These are phyloP conservation scores for Cephus pulcher DNA, from an alignment of 2,888 invertebrate genomes.

Conservation along the genomic window DNA sequence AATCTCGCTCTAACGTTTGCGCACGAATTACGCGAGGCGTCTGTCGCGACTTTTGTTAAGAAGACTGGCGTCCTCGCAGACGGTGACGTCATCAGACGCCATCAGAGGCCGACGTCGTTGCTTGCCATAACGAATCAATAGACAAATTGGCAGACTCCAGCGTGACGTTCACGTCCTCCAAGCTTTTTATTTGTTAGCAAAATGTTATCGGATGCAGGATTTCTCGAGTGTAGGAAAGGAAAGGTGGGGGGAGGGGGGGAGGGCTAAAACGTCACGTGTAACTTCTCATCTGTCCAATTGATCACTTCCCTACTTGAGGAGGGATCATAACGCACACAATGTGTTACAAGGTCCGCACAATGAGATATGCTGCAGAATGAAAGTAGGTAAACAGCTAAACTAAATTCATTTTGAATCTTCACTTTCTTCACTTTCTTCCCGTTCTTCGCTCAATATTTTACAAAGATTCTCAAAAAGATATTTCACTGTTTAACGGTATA, in stretches of 20 bases:
- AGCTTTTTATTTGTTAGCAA: neutral
- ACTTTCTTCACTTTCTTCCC: no score
- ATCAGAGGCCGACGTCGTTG: neutral
- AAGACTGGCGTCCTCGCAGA: neutral
- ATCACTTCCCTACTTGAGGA: no score
- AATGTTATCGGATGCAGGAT: neutral
- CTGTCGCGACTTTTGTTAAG: neutral
- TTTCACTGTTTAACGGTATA: neutral
- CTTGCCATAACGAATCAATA: neutral
- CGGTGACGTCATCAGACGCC: neutral
- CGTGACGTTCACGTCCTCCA: neutral
- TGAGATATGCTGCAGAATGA: no score
- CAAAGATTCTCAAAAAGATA: neutral
- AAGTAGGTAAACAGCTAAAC: no score
- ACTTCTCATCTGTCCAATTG: no score
- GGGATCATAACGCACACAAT: no score
- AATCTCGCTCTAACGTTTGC: conserved; percentile 1
- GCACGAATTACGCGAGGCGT: neutral
- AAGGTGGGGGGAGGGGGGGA: no score
- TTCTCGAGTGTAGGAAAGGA: neutral
- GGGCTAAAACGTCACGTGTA: no score
- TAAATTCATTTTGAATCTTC: neutral
- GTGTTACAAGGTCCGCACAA: no score
- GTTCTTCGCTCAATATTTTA: neutral
- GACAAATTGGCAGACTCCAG: neutral